A percentile compares a stretch with the other conserved stretches of the same genome.
Evolutionary conservation across 2,797 vertebrate genomes (phyloP).

Genomic region (Heterohyrax brucei): DNA sequence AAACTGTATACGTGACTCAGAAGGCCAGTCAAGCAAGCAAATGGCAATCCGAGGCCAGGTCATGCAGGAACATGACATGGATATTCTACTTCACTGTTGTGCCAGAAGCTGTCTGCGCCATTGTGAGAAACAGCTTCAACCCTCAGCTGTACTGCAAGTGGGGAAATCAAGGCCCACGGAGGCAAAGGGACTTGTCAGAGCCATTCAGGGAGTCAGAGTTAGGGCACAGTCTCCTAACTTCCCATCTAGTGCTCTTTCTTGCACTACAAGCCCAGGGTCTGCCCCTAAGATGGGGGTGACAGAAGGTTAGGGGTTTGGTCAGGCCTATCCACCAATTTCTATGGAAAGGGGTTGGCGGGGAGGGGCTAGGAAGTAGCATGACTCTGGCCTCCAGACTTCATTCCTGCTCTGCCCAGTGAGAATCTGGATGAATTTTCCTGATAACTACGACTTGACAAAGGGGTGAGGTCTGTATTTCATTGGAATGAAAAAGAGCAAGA

Average conservation of each 20-base stretch:
- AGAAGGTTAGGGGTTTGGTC: neutral
- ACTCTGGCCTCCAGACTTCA: neutral
- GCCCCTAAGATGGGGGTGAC: neutral
- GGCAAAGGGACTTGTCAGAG: neutral
- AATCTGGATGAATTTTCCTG: neutral
- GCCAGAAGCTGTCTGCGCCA: neutral
- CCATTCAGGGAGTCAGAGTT: neutral
- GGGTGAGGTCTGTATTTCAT: rapidly evolving
- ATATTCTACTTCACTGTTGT: neutral
- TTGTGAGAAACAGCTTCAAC: neutral
- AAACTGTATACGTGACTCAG: rapidly evolving
- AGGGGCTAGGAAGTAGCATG: neutral
- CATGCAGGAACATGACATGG: rapidly evolving
- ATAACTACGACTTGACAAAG: neutral
- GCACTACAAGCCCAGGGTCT: neutral
- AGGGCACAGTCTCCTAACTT: neutral
- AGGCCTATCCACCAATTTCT: neutral
- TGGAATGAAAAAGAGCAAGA: neutral
- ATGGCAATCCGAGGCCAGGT: neutral
- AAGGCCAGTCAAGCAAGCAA: rapidly evolving
- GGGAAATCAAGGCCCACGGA: neutral
- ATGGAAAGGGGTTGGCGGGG: rapidly evolving
- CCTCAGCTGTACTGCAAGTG: neutral
- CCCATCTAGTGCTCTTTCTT: neutral
- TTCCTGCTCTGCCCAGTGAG: too few relatives aligned